Conservation (phyloP, 2,888 invertebrate genomes). For the Drosophila peninsularis region DNA sequence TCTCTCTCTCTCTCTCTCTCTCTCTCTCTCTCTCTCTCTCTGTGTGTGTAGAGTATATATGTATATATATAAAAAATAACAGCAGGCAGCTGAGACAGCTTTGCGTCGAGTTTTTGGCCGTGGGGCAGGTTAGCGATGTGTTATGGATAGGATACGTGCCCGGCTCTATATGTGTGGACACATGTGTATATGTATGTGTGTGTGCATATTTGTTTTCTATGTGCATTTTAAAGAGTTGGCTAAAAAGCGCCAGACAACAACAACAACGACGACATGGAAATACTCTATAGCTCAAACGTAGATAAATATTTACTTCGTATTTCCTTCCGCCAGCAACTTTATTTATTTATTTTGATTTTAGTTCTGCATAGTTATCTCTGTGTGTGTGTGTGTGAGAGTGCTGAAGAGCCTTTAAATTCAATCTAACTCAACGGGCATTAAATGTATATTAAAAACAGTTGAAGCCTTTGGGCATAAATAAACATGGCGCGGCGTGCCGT, state of each 20-base stretch:
- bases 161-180: neutral
- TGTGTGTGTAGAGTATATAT: neutral
- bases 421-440: conserved; percentile 4
- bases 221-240: conserved; percentile 21
- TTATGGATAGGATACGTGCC: conserved; percentile 35
- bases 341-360: conserved; percentile 3
- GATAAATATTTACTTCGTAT: conserved; percentile 4
- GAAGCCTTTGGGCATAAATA: conserved; percentile 11
- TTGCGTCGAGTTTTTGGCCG: conserved; percentile 28
- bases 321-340: conserved; percentile 2
- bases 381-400: neutral
- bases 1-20: no score
- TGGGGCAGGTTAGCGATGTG: conserved; percentile 34
- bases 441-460: conserved; percentile 9
- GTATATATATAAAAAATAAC: neutral
- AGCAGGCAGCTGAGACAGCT: conserved; percentile 39
- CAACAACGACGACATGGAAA: neutral
- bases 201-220: conserved; percentile 5
- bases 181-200: neutral
- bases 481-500: neutral
- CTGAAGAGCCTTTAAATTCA: neutral
- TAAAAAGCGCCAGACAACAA: neutral
- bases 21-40: neutral
- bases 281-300: conserved; percentile 1
- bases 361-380: neutral